These are phyloP conservation scores for Leptarthrus brevirostris DNA, from an alignment of 2,888 invertebrate species.

Conservation along the genomic window DNA sequence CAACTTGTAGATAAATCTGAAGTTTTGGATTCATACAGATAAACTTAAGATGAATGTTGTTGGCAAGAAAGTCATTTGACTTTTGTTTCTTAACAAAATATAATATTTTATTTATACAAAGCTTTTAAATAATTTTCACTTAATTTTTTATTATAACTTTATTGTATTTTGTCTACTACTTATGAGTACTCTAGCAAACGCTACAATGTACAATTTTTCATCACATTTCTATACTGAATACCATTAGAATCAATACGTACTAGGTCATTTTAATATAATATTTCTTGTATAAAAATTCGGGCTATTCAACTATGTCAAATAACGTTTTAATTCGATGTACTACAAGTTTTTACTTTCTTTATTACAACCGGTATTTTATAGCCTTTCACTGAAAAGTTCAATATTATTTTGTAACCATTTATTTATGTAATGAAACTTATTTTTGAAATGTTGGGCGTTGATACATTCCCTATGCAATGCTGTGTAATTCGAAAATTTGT, in stretches of 20 bases:
- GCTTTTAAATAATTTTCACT: neutral
- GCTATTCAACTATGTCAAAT: neutral
- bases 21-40: too few species aligned
- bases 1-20: too few species aligned
- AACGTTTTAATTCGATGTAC: conserved; percentile 39
- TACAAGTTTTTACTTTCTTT: neutral
- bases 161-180: conserved; percentile 22
- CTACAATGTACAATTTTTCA: conserved; percentile 6
- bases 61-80: too few species aligned
- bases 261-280: conserved; percentile 11
- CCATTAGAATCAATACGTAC: conserved; percentile 28
- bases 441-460: too few species aligned
- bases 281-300: conserved; percentile 1
- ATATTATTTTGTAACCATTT: too few species aligned
- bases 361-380: too few species aligned
- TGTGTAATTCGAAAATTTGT: too few species aligned
- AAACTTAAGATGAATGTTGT: too few species aligned
- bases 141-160: neutral
- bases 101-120: conserved; percentile 1
- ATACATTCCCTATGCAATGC: too few species aligned
- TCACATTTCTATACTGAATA: conserved; percentile 42
- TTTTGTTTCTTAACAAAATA: neutral
- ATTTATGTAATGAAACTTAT: too few species aligned
- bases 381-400: too few species aligned
- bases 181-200: conserved; percentile 1